Conservation (phyloP, 2,888 invertebrate species). For the Habroteleia sp. region DNA sequence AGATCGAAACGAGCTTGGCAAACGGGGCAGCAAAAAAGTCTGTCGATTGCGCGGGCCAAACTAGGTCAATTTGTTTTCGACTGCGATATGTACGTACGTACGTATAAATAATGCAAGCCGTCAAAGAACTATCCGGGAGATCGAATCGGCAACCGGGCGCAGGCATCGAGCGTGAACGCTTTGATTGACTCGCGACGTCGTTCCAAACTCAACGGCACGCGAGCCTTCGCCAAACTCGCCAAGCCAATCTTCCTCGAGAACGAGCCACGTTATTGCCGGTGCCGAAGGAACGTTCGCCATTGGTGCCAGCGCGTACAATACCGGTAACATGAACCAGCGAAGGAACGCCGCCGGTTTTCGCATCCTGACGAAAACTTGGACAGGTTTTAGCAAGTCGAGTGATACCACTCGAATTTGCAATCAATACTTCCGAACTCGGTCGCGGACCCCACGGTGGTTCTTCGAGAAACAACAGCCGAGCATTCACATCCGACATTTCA, state of each 20-base stretch:
- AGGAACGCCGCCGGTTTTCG: constrained; percentile 1
- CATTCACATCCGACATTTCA: neutral
- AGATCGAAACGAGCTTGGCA: constrained; percentile 12
- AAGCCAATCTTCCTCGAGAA: constrained; percentile 56
- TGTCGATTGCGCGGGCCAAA: constrained; percentile 64
- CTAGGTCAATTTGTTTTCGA: constrained; percentile 63
- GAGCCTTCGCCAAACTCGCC: constrained; percentile 72
- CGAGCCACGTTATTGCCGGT: constrained; percentile 52
- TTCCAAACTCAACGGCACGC: constrained; percentile 78
- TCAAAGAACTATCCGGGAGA: constrained; percentile 65
- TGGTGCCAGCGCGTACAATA: constrained; percentile 58
- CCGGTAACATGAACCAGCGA: constrained; percentile 18
- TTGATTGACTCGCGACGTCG: constrained; percentile 80
- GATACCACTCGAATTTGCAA: constrained; percentile 12
- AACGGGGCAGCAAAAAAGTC: constrained; percentile 10
- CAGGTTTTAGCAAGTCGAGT: constrained; percentile 3
- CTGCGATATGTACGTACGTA: constrained; percentile 56
- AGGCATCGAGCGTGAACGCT: constrained; percentile 69
- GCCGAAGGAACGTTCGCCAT: constrained; percentile 53
- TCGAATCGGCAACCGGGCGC: constrained; percentile 72
- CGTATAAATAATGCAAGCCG: constrained; percentile 67
- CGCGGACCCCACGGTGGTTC: too few species aligned
- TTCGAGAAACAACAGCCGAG: too few species aligned
- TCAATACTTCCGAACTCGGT: neutral
- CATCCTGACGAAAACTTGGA: constrained; percentile 5